phyloP scores from a whole-genome alignment of 1,140 invertebrate genomes.

The Condylostylus longicornis region DNA sequence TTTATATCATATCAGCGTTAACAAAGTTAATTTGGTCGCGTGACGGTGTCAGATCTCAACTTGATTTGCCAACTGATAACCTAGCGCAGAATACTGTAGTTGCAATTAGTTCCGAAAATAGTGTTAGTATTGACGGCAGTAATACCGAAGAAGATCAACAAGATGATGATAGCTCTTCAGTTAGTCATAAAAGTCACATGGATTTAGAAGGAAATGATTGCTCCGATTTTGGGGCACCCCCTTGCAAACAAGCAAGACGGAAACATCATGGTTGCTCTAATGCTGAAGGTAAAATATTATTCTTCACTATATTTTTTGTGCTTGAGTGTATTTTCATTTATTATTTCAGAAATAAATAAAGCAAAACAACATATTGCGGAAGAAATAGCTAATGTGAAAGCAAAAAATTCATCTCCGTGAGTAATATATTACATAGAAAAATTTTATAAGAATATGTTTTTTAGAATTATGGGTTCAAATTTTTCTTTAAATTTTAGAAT shows the following conservation, averaged over 20 bases:
- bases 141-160: slow-evolving; percentile 56
- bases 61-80: slow-evolving; percentile 36
- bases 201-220: slow-evolving; percentile 13
- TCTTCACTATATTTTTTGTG: background rate
- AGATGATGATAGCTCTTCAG: slow-evolving; percentile 32
- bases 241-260: slow-evolving; percentile 35
- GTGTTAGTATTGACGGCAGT: slow-evolving; percentile 59
- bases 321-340: slow-evolving; percentile 1
- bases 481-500: slow-evolving; percentile 9
- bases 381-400: slow-evolving; percentile 13
- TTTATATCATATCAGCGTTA: slow-evolving; percentile 73
- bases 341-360: slow-evolving; percentile 14
- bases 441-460: background rate
- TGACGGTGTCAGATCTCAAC: slow-evolving; percentile 39
- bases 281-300: slow-evolving; percentile 10
- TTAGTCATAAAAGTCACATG: slow-evolving; percentile 25
- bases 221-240: slow-evolving; percentile 29
- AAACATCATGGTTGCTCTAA: slow-evolving; percentile 24
- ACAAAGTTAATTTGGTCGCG: slow-evolving; percentile 82
- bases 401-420: slow-evolving; percentile 23
- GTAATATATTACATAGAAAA: slow-evolving; percentile 6
- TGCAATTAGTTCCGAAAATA: slow-evolving; percentile 49
- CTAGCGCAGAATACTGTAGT: slow-evolving; percentile 38
- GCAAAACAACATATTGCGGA: slow-evolving; percentile 17
- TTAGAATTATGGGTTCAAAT: background rate